Evolutionary conservation across 2,888 invertebrate genomes (phyloP).

Genomic region (Euzophera pinguis): DNA sequence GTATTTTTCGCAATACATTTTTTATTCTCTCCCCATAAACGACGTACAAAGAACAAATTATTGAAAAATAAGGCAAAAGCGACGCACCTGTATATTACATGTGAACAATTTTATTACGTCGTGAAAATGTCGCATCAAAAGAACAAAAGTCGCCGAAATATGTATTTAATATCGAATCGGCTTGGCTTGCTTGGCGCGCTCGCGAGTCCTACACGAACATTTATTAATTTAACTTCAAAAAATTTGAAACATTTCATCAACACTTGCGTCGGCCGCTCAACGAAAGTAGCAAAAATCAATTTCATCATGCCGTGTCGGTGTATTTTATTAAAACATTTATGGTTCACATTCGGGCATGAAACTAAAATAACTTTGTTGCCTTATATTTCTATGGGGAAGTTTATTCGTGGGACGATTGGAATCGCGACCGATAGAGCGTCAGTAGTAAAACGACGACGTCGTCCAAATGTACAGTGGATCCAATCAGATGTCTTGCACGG

Average conservation of each 20-base stretch:
- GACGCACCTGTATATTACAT: conserved; percentile 7
- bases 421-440: conserved; percentile 34
- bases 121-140: not conserved
- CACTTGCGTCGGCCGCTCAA: conserved; percentile 6
- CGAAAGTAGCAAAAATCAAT: conserved; percentile 22
- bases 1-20: not conserved
- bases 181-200: not conserved
- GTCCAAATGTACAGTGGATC: conserved; percentile 32
- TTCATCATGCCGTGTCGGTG: conserved; percentile 23
- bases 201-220: not conserved
- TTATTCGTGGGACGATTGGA: conserved; percentile 41
- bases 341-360: conserved; percentile 33
- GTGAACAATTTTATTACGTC: not conserved
- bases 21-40: not conserved
- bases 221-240: conserved; percentile 2
- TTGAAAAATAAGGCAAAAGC: conserved; percentile 3
- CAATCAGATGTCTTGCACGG: conserved; percentile 30
- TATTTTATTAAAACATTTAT: conserved; percentile 40
- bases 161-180: conserved; percentile 1
- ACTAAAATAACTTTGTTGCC: conserved; percentile 44
- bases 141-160: not conserved
- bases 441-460: conserved; percentile 36
- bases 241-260: conserved; percentile 7
- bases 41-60: not conserved
- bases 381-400: conserved; percentile 31